phyloP scores from a whole-genome alignment of 2,888 invertebrate genomes.

The Xestia ashworthii region DNA sequence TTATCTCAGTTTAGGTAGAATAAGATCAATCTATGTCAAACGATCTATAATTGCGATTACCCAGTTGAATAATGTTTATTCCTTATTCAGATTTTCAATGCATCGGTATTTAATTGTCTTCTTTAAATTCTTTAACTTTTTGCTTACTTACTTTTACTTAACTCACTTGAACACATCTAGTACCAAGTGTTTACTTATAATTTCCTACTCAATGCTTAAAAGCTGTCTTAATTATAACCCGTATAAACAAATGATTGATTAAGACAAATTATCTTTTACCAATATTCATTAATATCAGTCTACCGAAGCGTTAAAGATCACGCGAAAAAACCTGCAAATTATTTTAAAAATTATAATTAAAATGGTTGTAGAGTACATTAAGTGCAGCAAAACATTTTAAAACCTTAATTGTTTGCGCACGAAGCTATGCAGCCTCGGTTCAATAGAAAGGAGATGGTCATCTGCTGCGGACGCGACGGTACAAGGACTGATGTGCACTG shows the following conservation, averaged over 20 bases:
- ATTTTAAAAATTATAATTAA: slow-evolving; percentile 20
- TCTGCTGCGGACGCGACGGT: slow-evolving; percentile 39
- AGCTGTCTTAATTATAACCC: neutral
- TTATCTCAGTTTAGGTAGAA: neutral
- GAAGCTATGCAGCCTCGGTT: slow-evolving; percentile 59
- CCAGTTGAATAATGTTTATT: neutral
- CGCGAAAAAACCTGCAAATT: neutral
- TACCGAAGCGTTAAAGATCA: neutral
- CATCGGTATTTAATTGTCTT: too few relatives aligned
- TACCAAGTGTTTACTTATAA: neutral
- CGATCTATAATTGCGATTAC: too few relatives aligned
- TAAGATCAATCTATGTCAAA: neutral
- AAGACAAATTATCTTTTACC: neutral
- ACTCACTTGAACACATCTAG: neutral
- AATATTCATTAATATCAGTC: neutral
- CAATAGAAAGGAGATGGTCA: slow-evolving; percentile 62
- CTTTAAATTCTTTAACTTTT: neutral
- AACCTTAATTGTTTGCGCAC: slow-evolving; percentile 55
- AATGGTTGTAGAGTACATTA: slow-evolving; percentile 34
- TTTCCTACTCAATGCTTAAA: neutral
- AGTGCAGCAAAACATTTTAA: slow-evolving; percentile 34
- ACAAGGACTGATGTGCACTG: slow-evolving; percentile 51
- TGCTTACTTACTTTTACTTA: neutral
- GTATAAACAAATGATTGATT: neutral
- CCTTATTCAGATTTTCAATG: too few relatives aligned